These are phyloP conservation scores for Pelusios castaneus DNA, from an alignment of 2,113 vertebrate species.

Conservation along the genomic window DNA sequence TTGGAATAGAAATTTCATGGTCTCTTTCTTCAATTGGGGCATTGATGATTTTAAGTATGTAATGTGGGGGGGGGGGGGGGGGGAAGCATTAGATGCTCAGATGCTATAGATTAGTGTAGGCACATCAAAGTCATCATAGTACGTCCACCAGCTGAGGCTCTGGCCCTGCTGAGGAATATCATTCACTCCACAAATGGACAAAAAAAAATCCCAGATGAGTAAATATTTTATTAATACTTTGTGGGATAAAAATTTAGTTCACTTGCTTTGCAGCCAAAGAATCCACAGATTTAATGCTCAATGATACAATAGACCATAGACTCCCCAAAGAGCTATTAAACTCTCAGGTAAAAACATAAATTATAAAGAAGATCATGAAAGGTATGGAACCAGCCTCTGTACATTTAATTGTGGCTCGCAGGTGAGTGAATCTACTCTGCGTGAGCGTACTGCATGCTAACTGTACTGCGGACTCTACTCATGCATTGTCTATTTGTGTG, in stretches of 20 bases:
- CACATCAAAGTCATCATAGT: constrained; percentile 28
- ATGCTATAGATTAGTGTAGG: constrained; percentile 33
- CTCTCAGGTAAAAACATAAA: constrained; percentile 28
- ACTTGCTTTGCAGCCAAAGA: neutral
- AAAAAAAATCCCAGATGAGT: neutral
- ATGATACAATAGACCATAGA: neutral
- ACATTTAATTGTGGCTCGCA: no score
- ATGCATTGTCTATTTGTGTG: no score
- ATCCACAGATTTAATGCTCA: neutral
- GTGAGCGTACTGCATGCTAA: no score
- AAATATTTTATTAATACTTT: neutral
- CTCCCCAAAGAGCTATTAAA: neutral
- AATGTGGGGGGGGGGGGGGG: constrained; percentile 40
- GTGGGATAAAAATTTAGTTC: neutral
- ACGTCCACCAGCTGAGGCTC: constrained; percentile 23
- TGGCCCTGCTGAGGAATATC: constrained; percentile 33
- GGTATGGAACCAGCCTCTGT: neutral
- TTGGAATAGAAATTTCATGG: constrained; percentile 37
- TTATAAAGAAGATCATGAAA: neutral
- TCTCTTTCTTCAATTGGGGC: constrained; percentile 32
- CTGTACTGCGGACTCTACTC: no score
- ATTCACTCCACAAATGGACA: neutral
- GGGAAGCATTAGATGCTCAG: neutral
- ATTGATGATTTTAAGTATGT: neutral
- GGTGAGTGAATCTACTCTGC: no score